phyloP scores from a whole-genome alignment of 2,888 invertebrate species.

The Caenorhabditis doughertyi region DNA sequence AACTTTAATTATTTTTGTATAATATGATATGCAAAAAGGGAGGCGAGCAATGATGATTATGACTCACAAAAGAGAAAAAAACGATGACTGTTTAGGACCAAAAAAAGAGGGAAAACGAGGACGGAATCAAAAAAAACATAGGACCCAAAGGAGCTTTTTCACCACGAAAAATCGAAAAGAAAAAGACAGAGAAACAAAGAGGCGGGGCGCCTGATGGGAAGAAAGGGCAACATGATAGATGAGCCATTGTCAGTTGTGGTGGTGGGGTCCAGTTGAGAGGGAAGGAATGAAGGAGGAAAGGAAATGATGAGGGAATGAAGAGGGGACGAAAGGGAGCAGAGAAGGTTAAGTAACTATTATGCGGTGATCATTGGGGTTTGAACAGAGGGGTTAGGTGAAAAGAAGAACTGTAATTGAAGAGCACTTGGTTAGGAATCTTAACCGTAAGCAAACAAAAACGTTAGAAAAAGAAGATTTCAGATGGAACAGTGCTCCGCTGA shows the following conservation, averaged over 20 bases:
- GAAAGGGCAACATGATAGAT: constrained; percentile 38
- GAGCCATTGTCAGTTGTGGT: constrained; percentile 40
- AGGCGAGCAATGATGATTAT: constrained; percentile 1
- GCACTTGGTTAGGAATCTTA: too few relatives aligned
- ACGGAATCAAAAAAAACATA: constrained; percentile 7
- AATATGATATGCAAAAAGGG: neutral
- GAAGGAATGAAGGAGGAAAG: too few relatives aligned
- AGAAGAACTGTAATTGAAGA: too few relatives aligned
- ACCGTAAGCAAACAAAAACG: too few relatives aligned
- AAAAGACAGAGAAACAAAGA: constrained; percentile 10
- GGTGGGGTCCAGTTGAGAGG: neutral
- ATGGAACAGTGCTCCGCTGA: too few relatives aligned
- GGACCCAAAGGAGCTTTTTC: too few relatives aligned
- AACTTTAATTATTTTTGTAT: constrained; percentile 62
- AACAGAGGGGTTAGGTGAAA: too few relatives aligned
- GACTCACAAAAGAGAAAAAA: constrained; percentile 47
- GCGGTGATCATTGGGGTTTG: too few relatives aligned
- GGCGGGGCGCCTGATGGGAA: constrained; percentile 30
- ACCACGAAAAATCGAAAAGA: neutral
- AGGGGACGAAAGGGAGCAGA: too few relatives aligned
- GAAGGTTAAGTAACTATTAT: too few relatives aligned
- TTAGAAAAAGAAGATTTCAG: too few relatives aligned
- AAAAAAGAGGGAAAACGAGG: constrained; percentile 1
- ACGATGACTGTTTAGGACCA: constrained; percentile 7
- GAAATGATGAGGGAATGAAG: neutral